These are phyloP conservation scores for Benitochromis conjunctus DNA, from an alignment of 2,113 vertebrate genomes.

Conservation along the genomic window DNA sequence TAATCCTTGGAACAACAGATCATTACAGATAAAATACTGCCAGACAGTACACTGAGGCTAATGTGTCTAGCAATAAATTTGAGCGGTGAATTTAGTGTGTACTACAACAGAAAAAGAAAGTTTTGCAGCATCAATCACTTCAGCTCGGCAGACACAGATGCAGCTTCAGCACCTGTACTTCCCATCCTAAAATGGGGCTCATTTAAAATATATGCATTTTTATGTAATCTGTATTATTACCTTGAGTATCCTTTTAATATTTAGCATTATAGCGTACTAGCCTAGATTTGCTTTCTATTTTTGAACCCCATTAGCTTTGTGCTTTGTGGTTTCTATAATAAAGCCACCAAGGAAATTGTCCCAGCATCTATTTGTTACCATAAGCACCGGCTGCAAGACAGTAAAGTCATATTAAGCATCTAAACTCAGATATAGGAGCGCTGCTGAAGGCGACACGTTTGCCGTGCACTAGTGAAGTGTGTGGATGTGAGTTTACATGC, in stretches of 20 bases:
- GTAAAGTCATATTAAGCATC: slow-evolving; percentile 16
- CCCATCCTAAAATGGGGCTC: neutral
- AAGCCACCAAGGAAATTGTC: neutral
- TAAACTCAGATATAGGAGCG: neutral
- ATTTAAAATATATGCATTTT: neutral
- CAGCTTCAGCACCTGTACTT: neutral
- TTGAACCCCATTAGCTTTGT: neutral
- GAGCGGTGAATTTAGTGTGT: neutral
- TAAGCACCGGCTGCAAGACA: slow-evolving; percentile 1
- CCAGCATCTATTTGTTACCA: neutral
- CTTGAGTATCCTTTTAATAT: neutral
- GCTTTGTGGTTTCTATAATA: neutral
- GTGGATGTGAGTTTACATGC: neutral
- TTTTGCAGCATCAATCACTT: neutral
- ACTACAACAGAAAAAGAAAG: neutral
- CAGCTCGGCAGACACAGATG: neutral
- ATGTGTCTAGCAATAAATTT: neutral
- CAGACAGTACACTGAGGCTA: neutral
- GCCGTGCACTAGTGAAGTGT: neutral
- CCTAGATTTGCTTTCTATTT: neutral
- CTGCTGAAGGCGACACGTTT: neutral
- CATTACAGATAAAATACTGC: neutral
- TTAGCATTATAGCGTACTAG: neutral
- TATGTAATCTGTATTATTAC: neutral
- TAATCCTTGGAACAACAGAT: neutral